phyloP scores from a whole-genome alignment of 2,113 vertebrate genomes.

The Tyto alba region DNA sequence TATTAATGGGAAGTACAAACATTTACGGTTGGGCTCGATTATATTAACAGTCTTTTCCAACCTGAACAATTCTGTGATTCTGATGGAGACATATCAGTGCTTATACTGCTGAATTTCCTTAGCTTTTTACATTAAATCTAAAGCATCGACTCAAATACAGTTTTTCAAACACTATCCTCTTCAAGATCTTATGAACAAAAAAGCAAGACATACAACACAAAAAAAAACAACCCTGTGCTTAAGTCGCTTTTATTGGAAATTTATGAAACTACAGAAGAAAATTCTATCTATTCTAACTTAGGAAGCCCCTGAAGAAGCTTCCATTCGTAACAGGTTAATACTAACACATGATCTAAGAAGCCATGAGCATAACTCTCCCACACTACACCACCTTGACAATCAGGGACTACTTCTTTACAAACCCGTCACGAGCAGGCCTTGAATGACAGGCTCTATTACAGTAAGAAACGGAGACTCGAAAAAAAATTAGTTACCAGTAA shows the following conservation, averaged over 20 bases:
- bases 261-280: background rate
- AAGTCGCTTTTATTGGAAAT: background rate
- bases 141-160: background rate
- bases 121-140: background rate
- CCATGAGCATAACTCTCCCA: background rate
- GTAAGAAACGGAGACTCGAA: background rate
- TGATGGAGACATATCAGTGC: background rate
- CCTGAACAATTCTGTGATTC: background rate
- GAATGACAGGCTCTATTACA: background rate
- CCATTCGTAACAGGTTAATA: background rate
- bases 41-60: background rate
- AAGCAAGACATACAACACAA: background rate
- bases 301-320: background rate
- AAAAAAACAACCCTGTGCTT: background rate
- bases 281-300: background rate
- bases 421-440: background rate
- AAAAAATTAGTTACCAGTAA: background rate
- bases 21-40: fast-evolving
- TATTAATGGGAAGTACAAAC: background rate
- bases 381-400: background rate
- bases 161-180: background rate
- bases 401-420: background rate
- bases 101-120: background rate
- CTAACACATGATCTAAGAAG: background rate
- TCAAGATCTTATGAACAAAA: background rate